Evolutionary conservation across 2,888 invertebrate genomes (phyloP), one percentile per base, ranked within the genome.

Genomic region (Hypselothyrea guttata): DNA sequence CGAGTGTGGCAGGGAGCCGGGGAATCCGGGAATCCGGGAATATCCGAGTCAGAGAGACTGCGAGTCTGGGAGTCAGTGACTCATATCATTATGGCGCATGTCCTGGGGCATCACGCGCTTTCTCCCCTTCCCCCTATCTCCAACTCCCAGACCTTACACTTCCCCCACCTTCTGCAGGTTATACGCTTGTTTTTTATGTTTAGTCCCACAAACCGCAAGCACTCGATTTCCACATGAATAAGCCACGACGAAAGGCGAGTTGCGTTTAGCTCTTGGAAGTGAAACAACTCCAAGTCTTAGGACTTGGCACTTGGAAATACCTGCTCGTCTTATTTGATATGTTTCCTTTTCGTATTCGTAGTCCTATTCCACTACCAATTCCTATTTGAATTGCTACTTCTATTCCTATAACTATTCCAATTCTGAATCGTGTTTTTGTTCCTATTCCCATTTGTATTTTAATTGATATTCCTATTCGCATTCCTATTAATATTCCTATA

Each of bases 81-180:
- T 79, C 84, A 84, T 82, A 78, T 78, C 78, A 84, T 78, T 84
- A 78, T 84, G 82, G 84, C 52, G 63, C 68, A 68, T 78, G 69
- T 77, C 78, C 78, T 69, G 75, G 53, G 78, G 78, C 82, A 81
- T 63, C 84, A 77, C 77, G 84, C 77, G 75, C 60, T 7, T 22
- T 30, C 9, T 4, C 27, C 11, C 15, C 30, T 2, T 16, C 7
- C 27, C 35, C 16, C 28, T 22, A 13, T 30, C 35, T n/a, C 13
- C 16, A 13, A 1, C n/a, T 7, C 22, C 12, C 15, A 13, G 8
- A 30, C 28, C 12, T 15, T 22, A 18, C 16, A 37, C 27, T 27
- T 45, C n/a, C 9, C 31, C 34, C 37, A 38, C 33, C 42, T 15
- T 13, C 33, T 31, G 33, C 42, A 46, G 38, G 47, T 58, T 54